Percentiles rank a stretch among this genome's conserved stretches.
Evolutionary conservation across 2,113 vertebrate genomes (phyloP).

Genomic region (Eolophus roseicapilla): DNA sequence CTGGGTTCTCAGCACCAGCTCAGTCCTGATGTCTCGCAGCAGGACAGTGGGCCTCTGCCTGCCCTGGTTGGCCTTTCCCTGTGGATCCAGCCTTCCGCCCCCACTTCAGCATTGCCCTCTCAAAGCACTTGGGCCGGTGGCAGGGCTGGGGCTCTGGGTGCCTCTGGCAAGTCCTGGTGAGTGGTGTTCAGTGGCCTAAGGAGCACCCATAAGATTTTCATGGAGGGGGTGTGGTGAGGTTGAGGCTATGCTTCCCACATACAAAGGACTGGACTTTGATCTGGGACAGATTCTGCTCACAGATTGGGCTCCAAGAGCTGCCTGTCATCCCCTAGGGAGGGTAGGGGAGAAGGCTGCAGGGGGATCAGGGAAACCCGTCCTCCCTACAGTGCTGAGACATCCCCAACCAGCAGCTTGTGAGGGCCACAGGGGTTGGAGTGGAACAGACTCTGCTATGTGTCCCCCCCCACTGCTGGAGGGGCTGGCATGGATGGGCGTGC

Average conservation of each 20-base stretch:
- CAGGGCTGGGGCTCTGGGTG: not conserved
- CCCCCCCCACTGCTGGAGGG: not conserved
- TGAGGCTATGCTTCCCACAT: not conserved
- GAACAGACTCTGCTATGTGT: not conserved
- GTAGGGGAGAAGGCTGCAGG: not conserved
- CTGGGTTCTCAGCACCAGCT: not conserved
- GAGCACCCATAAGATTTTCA: not conserved
- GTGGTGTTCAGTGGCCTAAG: not conserved
- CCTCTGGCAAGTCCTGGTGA: not conserved
- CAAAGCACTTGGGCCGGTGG: not conserved
- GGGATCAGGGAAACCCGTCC: not conserved
- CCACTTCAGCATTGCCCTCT: not conserved
- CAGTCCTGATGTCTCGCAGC: not conserved
- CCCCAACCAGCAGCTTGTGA: not conserved
- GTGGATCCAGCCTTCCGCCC: not conserved
- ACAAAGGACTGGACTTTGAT: not conserved
- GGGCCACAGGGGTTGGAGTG: not conserved
- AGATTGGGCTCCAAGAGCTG: fast-evolving
- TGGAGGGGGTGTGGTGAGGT: fast-evolving
- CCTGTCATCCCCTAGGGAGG: not conserved
- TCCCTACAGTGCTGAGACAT: not conserved
- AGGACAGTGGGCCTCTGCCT: not conserved
- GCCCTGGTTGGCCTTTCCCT: not conserved
- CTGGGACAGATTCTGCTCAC: not conserved
- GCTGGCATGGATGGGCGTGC: fast-evolving